Conservation (phyloP, 30 jellyfish, hydroid and myxozoan genomes). For the Phacellophora camtschatica region DNA sequence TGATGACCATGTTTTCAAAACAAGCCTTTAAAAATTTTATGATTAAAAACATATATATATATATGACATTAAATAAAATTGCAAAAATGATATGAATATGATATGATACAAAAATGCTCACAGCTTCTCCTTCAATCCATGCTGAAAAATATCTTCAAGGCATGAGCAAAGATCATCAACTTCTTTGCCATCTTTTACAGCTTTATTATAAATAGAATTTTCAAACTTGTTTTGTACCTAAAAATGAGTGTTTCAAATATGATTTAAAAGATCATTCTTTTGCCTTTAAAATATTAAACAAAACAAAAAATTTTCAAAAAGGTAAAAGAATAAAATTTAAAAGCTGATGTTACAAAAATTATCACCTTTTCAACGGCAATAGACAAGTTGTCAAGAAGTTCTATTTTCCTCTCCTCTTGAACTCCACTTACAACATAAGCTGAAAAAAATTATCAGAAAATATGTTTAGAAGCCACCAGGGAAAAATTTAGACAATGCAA, state of each 20-base stretch:
- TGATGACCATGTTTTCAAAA: no score
- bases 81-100: no score
- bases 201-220: slow-evolving; percentile 43
- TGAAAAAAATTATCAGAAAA: not conserved
- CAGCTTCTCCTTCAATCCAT: slow-evolving; percentile 69
- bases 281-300: no score
- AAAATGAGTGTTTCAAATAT: no score
- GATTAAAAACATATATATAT: no score
- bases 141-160: slow-evolving; percentile 77
- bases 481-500: not conserved
- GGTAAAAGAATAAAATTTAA: no score
- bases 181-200: slow-evolving; percentile 67
- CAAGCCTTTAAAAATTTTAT: no score
- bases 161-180: slow-evolving; percentile 70
- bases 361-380: slow-evolving; percentile 89
- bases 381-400: slow-evolving; percentile 84
- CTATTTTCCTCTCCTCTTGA: slow-evolving; percentile 80
- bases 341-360: not conserved
- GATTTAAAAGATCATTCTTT: no score
- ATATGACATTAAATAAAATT: no score
- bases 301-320: no score
- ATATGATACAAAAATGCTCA: not conserved
- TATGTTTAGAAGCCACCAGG: not conserved
- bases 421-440: slow-evolving; percentile 88
- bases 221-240: slow-evolving; percentile 82